Base-by-base conservation (phyloP, 2,113 vertebrate species). In the Malaclemys terrapin region DNA sequence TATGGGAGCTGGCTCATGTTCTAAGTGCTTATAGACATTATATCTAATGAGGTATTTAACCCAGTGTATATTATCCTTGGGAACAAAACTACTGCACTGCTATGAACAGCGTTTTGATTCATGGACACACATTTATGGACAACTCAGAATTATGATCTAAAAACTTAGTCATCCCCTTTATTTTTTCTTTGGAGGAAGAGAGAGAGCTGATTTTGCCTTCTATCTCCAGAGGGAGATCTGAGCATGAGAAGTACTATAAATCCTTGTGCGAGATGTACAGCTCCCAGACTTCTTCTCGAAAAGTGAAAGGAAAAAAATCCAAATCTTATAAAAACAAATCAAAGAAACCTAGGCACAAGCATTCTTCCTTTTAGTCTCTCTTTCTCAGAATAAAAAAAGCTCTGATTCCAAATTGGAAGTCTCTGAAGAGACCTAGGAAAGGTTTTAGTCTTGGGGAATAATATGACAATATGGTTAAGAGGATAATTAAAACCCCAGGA, bases 51-150 rank as follows among this genome's bases (percentile, higher is more conserved):
- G 10, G 72, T 76, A 45, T 76, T 76, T 42, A 76, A 76, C 11
- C n/a, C 22, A 27, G 2, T 12, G 5, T 45, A 25, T 76, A 76
- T 45, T 69, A 69, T 69, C 62, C 14, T 69, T 45, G 38, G 72
- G 22, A 76, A 76, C n/a, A 20, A 45, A 45, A 45, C 10, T 13
- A 76, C 5, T 76, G 38, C 24, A 45, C 38, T 76, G 38, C 85
- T 59, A 20, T 10, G 2, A 81, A 79, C 81, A 95, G 89, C 95
- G 72, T 65, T 88, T 62, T 75, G 69, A 88, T 6, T 35, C 38
- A 89, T 91, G 88, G 45, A 53, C 92, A n/a, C 56, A 78, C 53
- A 88, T 88, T 88, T 94, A 93, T 93, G 87, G 59, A n/a, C 89
- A 93, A 85, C 53, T 69, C 29, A 88, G 72, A 88, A 91, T 45